Base-by-base conservation (phyloP, 2,113 vertebrate species). In the Seriola quinqueradiata region DNA sequence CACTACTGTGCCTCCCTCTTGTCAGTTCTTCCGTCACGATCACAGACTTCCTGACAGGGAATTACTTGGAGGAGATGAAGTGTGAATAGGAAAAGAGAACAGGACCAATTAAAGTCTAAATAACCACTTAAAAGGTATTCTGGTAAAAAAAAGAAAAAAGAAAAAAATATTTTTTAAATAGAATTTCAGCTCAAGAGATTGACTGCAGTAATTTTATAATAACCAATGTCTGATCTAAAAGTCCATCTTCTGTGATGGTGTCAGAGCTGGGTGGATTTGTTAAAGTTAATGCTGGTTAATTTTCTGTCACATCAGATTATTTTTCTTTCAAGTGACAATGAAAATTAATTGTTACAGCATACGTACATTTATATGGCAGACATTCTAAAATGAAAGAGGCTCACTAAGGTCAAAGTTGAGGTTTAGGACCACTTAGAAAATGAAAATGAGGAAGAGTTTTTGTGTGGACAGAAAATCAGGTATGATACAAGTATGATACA, bases 1-100 rank as follows among this genome's bases (percentile, higher is more conserved):
- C 60, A 42, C 34, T 42, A 5, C 59, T 52, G 23, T 32, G 57
- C 34, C 10, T 21, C 19, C 3, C 1, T 60, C 44, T 59, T 9
- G 9, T 71, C 50, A 4, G n/a, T 59, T 19, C 48, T n/a, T 67
- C 32, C 10, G 54, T 60, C 50, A 50, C 70, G 60, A 63, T 63
- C 21, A 4, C 23, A 36, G 54, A 42, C 66, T 73, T 68, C n/a
- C 19, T 73, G 68, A 83, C 74, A 66, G 60, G 40, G 19, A 66
- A 66, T 77, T 60, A 55, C 14, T 54, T 17, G 19, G 52, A 61
- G 60, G 61, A 67, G 19, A 50, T 59, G 12, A 52, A 4, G 23
- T 3, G 1, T 60, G 14, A 40, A 59, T 61, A 52, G 46, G 16
- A 60, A 77, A 77, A 50, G 66, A 59, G 9, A 44, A 52, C 36